A percentile compares a stretch with the other conserved stretches of the same genome.
Conservation (phyloP, 2,888 invertebrate species). For the Sinopyrophorus schimmeli region DNA sequence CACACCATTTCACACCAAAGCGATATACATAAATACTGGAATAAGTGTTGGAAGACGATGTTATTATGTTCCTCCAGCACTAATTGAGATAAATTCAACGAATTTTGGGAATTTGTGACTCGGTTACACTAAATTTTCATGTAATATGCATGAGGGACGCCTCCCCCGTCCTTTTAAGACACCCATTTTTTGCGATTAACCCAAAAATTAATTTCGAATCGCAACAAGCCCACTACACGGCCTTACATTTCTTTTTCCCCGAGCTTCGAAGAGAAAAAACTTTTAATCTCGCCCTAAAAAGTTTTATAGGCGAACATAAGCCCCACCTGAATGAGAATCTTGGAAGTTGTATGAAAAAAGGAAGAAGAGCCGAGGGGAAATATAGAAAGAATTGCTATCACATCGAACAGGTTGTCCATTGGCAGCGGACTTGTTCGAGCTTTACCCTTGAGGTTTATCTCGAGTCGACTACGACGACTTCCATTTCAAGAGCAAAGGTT, state of each 20-base stretch:
- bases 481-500: slow-evolving; percentile 30
- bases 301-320: too few species aligned
- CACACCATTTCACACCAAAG: slow-evolving; percentile 43
- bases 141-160: too few species aligned
- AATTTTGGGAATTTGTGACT: slow-evolving; percentile 33
- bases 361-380: too few species aligned
- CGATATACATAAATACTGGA: slow-evolving; percentile 45
- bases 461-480: slow-evolving; percentile 39
- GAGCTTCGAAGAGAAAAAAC: too few species aligned
- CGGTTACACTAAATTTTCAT: slow-evolving; percentile 21
- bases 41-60: slow-evolving; percentile 40
- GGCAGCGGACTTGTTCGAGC: slow-evolving; percentile 34
- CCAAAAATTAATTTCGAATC: too few species aligned
- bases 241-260: too few species aligned
- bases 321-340: slow-evolving; percentile 11
- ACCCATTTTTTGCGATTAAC: too few species aligned
- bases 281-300: too few species aligned
- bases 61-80: slow-evolving; percentile 36
- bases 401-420: slow-evolving; percentile 44
- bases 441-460: slow-evolving; percentile 39
- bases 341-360: slow-evolving; percentile 5
- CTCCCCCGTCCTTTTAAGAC: too few species aligned
- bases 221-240: too few species aligned
- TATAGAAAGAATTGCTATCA: slow-evolving; percentile 24
- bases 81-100: slow-evolving; percentile 42